phyloP scores from a whole-genome alignment of 2,797 vertebrate genomes.

The Pogonophryne albipinna region DNA sequence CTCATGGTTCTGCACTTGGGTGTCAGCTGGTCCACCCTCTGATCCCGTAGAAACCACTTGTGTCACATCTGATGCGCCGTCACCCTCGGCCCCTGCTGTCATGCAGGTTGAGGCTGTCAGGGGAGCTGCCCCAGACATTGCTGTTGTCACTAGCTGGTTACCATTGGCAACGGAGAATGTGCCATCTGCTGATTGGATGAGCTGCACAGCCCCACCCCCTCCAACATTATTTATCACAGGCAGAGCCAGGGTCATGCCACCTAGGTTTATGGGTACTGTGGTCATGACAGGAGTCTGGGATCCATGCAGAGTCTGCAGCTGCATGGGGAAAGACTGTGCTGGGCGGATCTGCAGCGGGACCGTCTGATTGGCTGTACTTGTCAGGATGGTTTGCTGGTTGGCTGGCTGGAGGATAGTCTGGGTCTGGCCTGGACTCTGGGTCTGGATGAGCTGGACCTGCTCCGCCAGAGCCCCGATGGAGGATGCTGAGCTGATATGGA shows the following conservation, averaged over 20 bases:
- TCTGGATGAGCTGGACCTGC: slow-evolving; percentile 96
- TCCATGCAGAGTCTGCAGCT: slow-evolving; percentile 95
- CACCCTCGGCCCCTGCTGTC: slow-evolving; percentile 84
- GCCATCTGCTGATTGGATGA: slow-evolving; percentile 91
- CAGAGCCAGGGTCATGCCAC: slow-evolving; percentile 95
- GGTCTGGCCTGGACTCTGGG: slow-evolving; percentile 87
- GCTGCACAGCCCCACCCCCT: slow-evolving; percentile 90
- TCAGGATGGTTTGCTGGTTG: slow-evolving; percentile 88
- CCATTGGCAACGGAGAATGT: slow-evolving; percentile 94
- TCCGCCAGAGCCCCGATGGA: slow-evolving; percentile 88
- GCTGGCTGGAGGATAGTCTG: slow-evolving; percentile 90
- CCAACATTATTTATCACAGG: slow-evolving; percentile 95
- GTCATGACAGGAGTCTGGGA: slow-evolving; percentile 95
- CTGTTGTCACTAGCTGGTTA: slow-evolving; percentile 90
- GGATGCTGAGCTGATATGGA: slow-evolving; percentile 92
- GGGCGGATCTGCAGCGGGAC: slow-evolving; percentile 96
- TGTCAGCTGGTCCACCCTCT: slow-evolving; percentile 76
- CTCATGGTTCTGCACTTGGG: slow-evolving; percentile 84
- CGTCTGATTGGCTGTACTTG: slow-evolving; percentile 93
- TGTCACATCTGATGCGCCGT: slow-evolving; percentile 87
- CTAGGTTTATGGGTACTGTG: slow-evolving; percentile 96
- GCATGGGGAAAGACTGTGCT: slow-evolving; percentile 95
- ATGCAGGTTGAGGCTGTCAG: slow-evolving; percentile 86
- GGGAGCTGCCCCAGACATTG: slow-evolving; percentile 85
- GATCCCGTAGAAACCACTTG: slow-evolving; percentile 85